Base-by-base conservation (phyloP, 1,140 invertebrate species). In the Caligus rogercresseyi region DNA sequence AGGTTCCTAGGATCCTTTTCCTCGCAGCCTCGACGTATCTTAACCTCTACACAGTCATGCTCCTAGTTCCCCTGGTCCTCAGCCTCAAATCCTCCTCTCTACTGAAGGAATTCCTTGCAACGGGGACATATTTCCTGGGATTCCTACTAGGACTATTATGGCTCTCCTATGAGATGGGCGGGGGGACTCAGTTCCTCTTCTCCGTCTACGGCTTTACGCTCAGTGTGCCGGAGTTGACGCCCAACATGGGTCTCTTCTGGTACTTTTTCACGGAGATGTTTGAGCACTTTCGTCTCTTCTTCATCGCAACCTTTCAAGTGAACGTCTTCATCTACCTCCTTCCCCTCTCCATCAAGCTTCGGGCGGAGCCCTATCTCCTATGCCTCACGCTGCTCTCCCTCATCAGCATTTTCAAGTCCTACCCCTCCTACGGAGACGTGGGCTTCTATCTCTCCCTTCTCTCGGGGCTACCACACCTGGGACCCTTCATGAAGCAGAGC, bases 181-280 rank as follows among this genome's bases (percentile, higher is more conserved):
- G 80, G n/a, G 80, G 78, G 54, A n/a, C 19, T 21, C 86, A 83
- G 25, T 90, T 87, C 71, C 66, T 90, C 11, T 74, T 81, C 67
- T 80, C 85, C 60, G 88, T 85, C 7, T 87, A 87, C 74, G 85
- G 84, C 51, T 89, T 87, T 69, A 86, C 87, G 71, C 78, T 88
- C 60, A 80, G 80, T 54, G 89, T 95, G 19, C 87, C 89, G 20
- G 93, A 98, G 76, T 76, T 98, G 54, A 86, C 89, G 67, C 95
- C 95, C 20, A 98, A 98, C 71, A 88, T 96, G 69, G 95, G 95
- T 1, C 75, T 98, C 0, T 98, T 96, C 73, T 99, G 95, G 95
- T 98, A 98, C 72, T 98, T 98, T 73, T 98, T 98, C 71, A 96
- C 91, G 0, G 94, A 98, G 78, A 95, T 98, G 89, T 99, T 99